Base-by-base conservation (phyloP, 1,140 invertebrate species). In the Trichogramma pretiosum region DNA sequence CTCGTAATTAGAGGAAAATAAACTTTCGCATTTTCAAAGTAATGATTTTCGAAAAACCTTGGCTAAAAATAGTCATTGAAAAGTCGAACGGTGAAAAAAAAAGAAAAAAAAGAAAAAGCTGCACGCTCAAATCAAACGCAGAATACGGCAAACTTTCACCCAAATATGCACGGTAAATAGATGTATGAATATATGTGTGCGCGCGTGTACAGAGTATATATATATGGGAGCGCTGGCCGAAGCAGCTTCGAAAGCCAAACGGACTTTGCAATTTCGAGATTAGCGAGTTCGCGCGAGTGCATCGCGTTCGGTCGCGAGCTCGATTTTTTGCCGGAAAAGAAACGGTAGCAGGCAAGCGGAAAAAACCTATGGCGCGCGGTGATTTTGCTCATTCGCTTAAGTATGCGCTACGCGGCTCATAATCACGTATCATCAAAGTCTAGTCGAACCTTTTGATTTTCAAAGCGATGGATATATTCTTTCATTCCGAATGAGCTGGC, bases 261-360 rank as follows among this genome's bases (percentile, higher is more conserved):
- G 24, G 26, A 37, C 23, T 28, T n/a, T 39, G 43, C 42, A 45
- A 50, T 50, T 50, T 46, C 36, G 48, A 45, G 42, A 50, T 50
- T 50, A 50, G 37, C 35, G 23, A 3, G 16, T 28, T 28, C 8
- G 14, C 14, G 11, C 37, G 18, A 33, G 14, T 4, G 23, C 16
- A 21, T 18, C 8, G 24, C 21, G n/a, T n/a, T n/a, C n/a, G n/a
- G n/a, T 39, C 46, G 39, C 33, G 22, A 9, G 5, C 10, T 3
- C 23, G 10, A 9, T 36, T 36, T 48, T 14, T 30, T 37, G 9
- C 37, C 14, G 28, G 16, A n/a, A 42, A 37, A 42, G 16, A n/a
- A 28, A n/a, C 26, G 37, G 33, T 17, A 10, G 32, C 10, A 23
- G 14, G 13, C 23, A 5, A 49, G 33, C 16, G 26, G 26, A 21